phyloP scores from a whole-genome alignment of 2,113 vertebrate genomes.

The Mesembrinibis cayennensis region DNA sequence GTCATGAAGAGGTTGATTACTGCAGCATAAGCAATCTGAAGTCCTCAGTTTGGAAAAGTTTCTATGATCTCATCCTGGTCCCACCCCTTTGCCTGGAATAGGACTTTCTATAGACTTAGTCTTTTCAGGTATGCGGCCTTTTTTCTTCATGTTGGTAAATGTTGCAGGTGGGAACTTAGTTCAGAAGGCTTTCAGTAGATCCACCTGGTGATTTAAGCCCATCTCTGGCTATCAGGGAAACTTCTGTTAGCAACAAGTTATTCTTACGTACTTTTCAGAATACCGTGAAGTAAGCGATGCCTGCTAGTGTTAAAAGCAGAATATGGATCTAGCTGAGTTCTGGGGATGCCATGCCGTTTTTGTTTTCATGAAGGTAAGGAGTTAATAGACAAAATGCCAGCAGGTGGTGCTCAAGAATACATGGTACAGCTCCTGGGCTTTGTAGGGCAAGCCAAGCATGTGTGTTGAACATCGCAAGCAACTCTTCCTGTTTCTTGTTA shows the following conservation, averaged over 20 bases:
- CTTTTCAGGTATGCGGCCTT: not conserved
- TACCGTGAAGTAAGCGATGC: fast-evolving
- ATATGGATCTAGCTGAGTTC: not conserved
- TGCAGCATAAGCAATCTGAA: not conserved
- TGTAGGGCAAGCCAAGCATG: not conserved
- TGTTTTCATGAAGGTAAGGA: not conserved
- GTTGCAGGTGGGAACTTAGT: not conserved
- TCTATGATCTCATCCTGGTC: not conserved
- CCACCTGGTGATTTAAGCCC: not conserved
- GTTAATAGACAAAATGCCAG: not conserved
- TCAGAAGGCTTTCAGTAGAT: not conserved
- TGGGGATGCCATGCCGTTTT: not conserved
- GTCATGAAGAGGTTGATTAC: not conserved
- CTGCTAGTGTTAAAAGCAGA: not conserved
- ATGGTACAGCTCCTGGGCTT: not conserved
- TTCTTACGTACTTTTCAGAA: not conserved
- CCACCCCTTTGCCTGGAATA: not conserved
- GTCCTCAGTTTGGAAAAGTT: not conserved
- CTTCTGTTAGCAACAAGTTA: not conserved
- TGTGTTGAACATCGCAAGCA: not conserved
- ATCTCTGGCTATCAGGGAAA: not conserved
- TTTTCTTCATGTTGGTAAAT: not conserved
- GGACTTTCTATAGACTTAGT: not conserved
- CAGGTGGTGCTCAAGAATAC: conserved; percentile 35
- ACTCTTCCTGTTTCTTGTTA: not conserved